Evolutionary conservation across 2,888 invertebrate species (phyloP).

Genomic region (Hydraecia micacea): DNA sequence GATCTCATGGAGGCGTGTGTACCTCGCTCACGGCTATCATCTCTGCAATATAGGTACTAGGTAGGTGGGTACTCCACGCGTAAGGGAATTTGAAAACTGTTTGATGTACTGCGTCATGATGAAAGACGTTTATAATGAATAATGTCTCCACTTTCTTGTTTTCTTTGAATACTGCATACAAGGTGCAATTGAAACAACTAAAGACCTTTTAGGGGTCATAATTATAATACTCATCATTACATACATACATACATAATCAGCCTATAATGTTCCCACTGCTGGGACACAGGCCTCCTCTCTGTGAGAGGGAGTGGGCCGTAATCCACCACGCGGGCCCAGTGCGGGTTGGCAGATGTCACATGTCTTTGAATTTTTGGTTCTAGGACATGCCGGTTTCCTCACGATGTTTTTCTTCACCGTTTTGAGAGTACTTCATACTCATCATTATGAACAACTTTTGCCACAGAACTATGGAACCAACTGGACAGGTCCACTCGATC

Average conservation of each 20-base stretch:
- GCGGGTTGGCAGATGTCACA: too few species aligned
- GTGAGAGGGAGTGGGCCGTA: too few species aligned
- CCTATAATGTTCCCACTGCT: too few species aligned
- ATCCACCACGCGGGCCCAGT: too few species aligned
- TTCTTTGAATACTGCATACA: not conserved
- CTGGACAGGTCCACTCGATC: too few species aligned
- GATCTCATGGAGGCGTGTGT: slow-evolving; percentile 45
- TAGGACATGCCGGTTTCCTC: too few species aligned
- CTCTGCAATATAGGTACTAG: not conserved
- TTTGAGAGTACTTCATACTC: too few species aligned
- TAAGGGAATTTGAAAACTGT: slow-evolving; percentile 1
- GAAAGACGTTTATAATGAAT: not conserved
- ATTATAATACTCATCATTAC: not conserved
- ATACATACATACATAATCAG: too few species aligned
- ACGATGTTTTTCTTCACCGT: too few species aligned
- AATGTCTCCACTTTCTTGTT: not conserved
- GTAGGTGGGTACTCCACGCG: not conserved
- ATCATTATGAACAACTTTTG: not conserved
- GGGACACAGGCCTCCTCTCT: too few species aligned
- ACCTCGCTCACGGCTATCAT: slow-evolving; percentile 11
- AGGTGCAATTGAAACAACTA: not conserved
- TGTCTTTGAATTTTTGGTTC: too few species aligned
- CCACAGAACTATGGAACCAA: not conserved
- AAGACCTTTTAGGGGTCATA: not conserved
- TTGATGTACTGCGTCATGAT: not conserved